Base-by-base conservation (phyloP, 2,888 invertebrate genomes). In the Cecidostiba fungosa region DNA sequence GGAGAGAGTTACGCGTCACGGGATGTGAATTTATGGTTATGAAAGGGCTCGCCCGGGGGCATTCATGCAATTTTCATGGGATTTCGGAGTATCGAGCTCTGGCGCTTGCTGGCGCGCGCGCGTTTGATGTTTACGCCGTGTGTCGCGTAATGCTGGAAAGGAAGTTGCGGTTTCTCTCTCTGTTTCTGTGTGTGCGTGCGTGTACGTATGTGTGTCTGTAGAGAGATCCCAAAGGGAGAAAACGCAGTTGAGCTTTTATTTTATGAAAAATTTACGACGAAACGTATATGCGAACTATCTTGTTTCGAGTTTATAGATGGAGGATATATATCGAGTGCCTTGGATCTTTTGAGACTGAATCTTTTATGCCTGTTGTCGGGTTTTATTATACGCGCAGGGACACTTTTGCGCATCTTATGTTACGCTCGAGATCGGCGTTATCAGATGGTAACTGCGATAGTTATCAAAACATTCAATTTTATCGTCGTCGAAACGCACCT, bases 1-100 rank as follows among this genome's bases (percentile, higher is more conserved):
- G 26, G 3, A 10, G 12, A 66, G 29, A 66, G 66, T 29, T 66
- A 66, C 26, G 43, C 66, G 23, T 26, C 47, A 19, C 8, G 54
- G 4, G 47, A 23, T 29, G 23, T 12, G 81, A 73, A 74, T 81
- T 81, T 73, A 74, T 73, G 43, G 73, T 62, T 39, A 39, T 16
- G 70, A 39, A 54, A 32, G 36, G n/a, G 32, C 32, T 23, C 26
- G 14, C 50, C 19, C 36, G 32, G n/a, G n/a, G 70, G 32, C 23
- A 39, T 59, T 16, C 70, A 26, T 62, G 14, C 19, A 29, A 14
- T 43, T 36, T 73, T 70, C 80, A 39, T 39, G 23, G 29, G 80
- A 19, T 29, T 72, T 59, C 16, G 59, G 59, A 29, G 29, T 66
- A 66, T 66, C 66, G 66, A n/a, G n/a, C n/a, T n/a, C n/a, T n/a